A percentile compares a stretch with the other conserved stretches of the same genome.
Evolutionary conservation across 92 coral and sea anemone species (phyloP).

Genomic region (Nematostella vectensis): DNA sequence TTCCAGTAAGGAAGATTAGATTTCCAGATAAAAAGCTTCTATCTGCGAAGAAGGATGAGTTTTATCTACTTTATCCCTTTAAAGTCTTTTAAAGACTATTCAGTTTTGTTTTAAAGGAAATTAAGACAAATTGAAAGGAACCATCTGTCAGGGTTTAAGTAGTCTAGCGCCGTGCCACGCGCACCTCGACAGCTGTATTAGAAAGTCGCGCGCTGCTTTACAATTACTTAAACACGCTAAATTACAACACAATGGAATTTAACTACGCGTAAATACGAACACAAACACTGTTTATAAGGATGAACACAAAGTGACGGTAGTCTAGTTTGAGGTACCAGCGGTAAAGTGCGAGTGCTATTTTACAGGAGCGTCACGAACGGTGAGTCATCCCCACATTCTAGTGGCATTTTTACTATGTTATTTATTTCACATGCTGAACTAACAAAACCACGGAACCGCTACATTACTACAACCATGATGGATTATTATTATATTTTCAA

Average conservation of each 20-base stretch:
- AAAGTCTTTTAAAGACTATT: neutral
- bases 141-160: neutral
- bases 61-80: no score
- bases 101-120: neutral
- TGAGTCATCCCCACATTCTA: no score
- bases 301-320: no score
- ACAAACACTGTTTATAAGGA: constrained; percentile 13
- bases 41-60: no score
- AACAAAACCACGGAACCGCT: no score
- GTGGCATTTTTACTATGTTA: no score
- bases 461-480: no score
- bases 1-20: constrained; percentile 3
- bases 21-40: neutral
- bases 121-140: neutral
- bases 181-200: neutral
- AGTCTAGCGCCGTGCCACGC: neutral
- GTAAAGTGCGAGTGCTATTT: no score
- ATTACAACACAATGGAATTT: constrained; percentile 22
- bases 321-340: no score
- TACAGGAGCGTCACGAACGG: no score
- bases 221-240: neutral
- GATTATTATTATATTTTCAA: no score
- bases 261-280: constrained; percentile 21
- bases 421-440: no score
- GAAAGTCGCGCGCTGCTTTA: neutral